Evolutionary conservation across 1,140 invertebrate genomes (phyloP).

Genomic region (Aphelenchoides besseyi): DNA sequence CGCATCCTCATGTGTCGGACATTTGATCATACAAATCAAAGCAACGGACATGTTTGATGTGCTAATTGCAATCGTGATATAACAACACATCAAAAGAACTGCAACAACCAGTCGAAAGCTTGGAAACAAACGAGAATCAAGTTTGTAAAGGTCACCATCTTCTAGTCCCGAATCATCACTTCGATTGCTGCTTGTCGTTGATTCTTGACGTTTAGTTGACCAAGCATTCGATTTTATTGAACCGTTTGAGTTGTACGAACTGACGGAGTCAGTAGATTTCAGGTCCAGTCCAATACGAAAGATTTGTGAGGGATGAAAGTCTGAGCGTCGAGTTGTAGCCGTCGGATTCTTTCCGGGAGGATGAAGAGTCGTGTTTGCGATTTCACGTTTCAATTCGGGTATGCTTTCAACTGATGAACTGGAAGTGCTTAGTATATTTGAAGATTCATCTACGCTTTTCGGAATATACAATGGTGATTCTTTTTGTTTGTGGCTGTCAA

Average conservation of each 20-base stretch:
- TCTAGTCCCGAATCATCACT: not conserved
- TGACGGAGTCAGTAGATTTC: not conserved
- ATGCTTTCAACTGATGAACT: no score
- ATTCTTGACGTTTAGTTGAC: not conserved
- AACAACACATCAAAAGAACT: conserved; percentile 57
- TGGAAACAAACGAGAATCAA: conserved; percentile 44
- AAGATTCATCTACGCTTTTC: no score
- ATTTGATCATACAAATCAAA: conserved; percentile 61
- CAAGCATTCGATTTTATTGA: not conserved
- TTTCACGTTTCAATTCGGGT: conserved; percentile 2
- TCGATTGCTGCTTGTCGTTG: not conserved
- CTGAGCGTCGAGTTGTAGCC: no score
- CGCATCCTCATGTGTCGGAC: conserved; percentile 56
- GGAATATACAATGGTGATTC: no score
- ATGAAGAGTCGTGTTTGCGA: not conserved
- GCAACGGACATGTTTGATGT: conserved; percentile 61
- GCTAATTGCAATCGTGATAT: conserved; percentile 58
- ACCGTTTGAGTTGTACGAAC: not conserved
- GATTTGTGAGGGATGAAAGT: conserved; percentile 9
- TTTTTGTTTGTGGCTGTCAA: not conserved
- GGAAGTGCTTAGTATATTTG: no score
- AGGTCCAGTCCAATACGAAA: conserved; percentile 5
- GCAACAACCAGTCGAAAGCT: conserved; percentile 59
- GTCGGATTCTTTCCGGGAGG: not conserved
- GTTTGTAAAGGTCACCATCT: not conserved